Base-by-base conservation (phyloP, 2,797 vertebrate species). In the Rallus crepitans region DNA sequence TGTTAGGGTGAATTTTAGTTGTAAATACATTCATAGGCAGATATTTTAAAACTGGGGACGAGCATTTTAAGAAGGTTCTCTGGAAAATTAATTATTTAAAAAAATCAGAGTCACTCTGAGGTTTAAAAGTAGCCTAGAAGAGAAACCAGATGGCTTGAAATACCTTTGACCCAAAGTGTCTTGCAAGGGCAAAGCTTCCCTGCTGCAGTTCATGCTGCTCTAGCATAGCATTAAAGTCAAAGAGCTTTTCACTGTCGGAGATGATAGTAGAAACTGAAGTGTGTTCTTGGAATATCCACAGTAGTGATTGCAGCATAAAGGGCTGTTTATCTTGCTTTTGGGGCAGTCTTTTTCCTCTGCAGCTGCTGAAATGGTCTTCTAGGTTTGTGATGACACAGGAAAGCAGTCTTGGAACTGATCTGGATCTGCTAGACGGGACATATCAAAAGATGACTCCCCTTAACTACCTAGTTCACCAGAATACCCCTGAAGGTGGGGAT, bases 81-180 rank as follows among this genome's bases (percentile, higher is more conserved):
- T 84, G 30, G 27, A 91, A 89, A 87, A 95, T 80, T 35, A 90
- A 87, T 94, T 70, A 93, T 85, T 94, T 47, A n/a, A 55, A 64
- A 88, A 72, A 72, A 94, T 85, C 76, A 33, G 77, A 72, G 40
- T 77, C 76, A 94, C 76, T 94, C 91, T 81, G 72, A 94, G 93
- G 65, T 87, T 93, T 94, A 59, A 90, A 91, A 77, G 76, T 50
- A 77, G 56, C 45, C 24, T 82, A 80, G 82, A 84, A 85, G 68
- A 71, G 69, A 91, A 71, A 20, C 0, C 1, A 78, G 84, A 82
- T 20, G 40, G 31, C 61, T 94, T 68, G 60, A 93, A 94, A 81
- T 92, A 94, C 82, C 85, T 94, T 93, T 95, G 84, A 94, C 79
- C 64, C 64, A 40, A 87, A 77, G 57, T 48, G 40, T 64, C 78